Evolutionary conservation across 1,140 invertebrate species (phyloP).

Genomic region (Lepidurus couesii): DNA sequence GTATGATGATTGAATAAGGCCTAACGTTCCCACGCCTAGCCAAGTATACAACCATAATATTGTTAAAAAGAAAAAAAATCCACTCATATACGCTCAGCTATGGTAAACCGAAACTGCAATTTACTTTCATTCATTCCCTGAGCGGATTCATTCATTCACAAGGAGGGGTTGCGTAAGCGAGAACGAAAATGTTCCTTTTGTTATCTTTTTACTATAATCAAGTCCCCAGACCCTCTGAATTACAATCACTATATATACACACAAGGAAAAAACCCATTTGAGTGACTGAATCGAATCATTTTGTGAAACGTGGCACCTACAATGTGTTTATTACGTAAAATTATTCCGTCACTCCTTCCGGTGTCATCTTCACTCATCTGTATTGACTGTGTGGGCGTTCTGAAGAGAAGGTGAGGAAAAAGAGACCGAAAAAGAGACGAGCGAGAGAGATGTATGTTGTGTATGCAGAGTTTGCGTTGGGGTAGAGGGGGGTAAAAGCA

Average conservation of each 20-base stretch:
- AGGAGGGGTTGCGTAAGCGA: neutral
- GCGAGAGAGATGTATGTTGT: neutral
- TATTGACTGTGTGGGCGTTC: neutral
- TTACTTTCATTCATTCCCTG: neutral
- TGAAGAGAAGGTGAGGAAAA: neutral
- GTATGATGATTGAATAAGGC: neutral
- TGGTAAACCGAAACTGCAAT: neutral
- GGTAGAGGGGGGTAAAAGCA: neutral
- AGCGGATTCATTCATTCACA: neutral
- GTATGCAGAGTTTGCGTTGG: neutral
- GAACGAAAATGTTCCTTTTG: no score
- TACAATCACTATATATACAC: no score
- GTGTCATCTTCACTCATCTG: neutral
- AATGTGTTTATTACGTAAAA: neutral
- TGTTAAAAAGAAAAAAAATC: neutral
- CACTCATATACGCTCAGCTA: neutral
- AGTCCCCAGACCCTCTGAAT: no score
- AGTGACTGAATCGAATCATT: neutral
- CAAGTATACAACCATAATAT: constrained; percentile 3
- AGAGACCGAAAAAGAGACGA: neutral
- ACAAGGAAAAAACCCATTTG: no score
- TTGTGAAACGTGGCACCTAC: neutral
- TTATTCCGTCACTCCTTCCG: neutral
- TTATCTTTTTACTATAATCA: no score
- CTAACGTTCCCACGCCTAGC: neutral